Conservation (phyloP, 2,797 vertebrate genomes). For the Carduelis carduelis region DNA sequence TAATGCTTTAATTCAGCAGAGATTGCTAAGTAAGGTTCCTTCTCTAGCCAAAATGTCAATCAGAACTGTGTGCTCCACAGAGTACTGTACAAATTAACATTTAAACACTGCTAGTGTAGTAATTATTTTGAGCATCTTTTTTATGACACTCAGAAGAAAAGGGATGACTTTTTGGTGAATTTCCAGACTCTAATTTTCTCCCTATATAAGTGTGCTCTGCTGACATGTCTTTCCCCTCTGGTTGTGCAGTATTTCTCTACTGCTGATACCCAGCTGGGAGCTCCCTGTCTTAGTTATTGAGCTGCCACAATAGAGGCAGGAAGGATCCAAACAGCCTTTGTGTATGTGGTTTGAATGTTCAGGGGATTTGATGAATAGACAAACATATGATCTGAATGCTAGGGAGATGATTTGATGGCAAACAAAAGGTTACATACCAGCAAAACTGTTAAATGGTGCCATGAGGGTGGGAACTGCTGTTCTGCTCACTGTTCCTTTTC, state of each 20-base stretch:
- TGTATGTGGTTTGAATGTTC: constrained; percentile 13
- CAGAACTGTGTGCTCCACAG: constrained; percentile 1
- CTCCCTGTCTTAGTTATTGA: not conserved
- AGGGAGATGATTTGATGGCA: constrained; percentile 25
- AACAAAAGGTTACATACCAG: constrained; percentile 40
- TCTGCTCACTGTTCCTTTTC: not conserved
- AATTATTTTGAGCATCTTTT: constrained; percentile 53
- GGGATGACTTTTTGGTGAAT: not conserved
- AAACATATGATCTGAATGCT: constrained; percentile 31
- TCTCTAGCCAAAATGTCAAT: constrained; percentile 35
- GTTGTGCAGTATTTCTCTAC: not conserved
- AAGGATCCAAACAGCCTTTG: constrained; percentile 26
- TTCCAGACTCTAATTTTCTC: constrained; percentile 12
- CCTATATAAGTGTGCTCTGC: not conserved
- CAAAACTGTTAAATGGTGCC: constrained; percentile 5
- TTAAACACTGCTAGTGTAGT: constrained; percentile 16
- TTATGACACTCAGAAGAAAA: constrained; percentile 16
- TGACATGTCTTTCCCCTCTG: not conserved
- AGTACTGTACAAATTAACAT: constrained; percentile 22
- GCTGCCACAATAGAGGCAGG: constrained; percentile 18
- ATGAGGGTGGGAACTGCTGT: not conserved
- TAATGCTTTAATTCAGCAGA: constrained; percentile 47
- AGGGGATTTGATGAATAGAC: not conserved
- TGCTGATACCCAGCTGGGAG: constrained; percentile 1
- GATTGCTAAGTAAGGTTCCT: constrained; percentile 36